Evolutionary conservation across 2,888 invertebrate species (phyloP), one percentile per base, ranked within the genome.

Genomic region (Cyclophora albipunctata): DNA sequence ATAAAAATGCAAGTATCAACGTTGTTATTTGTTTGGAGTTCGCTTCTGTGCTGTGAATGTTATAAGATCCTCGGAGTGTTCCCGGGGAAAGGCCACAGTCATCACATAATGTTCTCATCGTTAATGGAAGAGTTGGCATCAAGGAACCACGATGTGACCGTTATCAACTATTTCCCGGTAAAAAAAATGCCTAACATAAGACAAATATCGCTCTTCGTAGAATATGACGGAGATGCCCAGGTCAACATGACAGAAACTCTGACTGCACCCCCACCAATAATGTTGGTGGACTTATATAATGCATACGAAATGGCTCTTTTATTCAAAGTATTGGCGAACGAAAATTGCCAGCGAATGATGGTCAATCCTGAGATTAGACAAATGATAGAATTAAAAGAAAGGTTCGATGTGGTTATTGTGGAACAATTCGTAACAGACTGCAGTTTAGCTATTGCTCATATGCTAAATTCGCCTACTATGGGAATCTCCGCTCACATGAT

Each of bases 401-500:
- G 77, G 37, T 92, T 89, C 53, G 92, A 93, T 63, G 54, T 91
- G 7, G 72, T 91, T 2, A 73, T 91, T 40, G 81, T 82, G 0
- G 91, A 91, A 60, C 79, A 89, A 53, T 92, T 91, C 58, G 86
- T 84, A 47, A 82, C 89, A 0, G 91, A 91, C 58, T 91, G 91
- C 47, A 82, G 89, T 50, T 69, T 91, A 57, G 91, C 88, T 1
- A 68, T 92, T 46, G 90, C 89, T 0, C 77, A 91, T 63, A 67
- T 88, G 49, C 71, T 91, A 55, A 72, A 87, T 50, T 78, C 86
- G n/a, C 91, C 91, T 0, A 71, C 87, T 2, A 73, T 92, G 3
- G 90, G 84, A 2, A 71, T 89, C 7, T 89, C 90, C 45, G 88
- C 89, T 34, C 90, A 90, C 51, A 75, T 86, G 0, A 63, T 90